Conservation (phyloP, 2,113 vertebrate genomes). For the Proterorhinus semilunaris region DNA sequence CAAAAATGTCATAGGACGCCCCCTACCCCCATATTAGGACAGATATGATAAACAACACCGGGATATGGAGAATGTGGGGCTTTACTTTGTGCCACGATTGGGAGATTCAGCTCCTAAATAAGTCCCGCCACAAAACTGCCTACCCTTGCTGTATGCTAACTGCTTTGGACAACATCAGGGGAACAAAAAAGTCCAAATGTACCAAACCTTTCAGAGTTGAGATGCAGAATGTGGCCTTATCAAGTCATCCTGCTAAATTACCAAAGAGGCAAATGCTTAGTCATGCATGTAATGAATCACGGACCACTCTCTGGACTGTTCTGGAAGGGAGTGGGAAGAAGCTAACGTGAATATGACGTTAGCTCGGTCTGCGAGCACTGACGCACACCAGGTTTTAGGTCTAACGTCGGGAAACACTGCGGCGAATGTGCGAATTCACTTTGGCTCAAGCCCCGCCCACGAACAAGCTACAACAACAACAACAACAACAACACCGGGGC, state of each 20-base stretch:
- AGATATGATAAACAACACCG: no score
- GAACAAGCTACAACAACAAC: not conserved
- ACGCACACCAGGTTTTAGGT: no score
- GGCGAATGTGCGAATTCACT: no score
- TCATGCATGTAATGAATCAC: not conserved
- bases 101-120: no score
- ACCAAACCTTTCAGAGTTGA: not conserved
- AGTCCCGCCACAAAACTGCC: no score
- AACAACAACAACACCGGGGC: slow-evolving; percentile 18
- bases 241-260: not conserved
- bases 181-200: not conserved
- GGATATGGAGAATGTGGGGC: no score
- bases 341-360: no score
- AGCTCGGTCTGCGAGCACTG: no score
- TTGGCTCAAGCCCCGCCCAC: not conserved
- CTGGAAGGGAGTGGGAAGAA: not conserved
- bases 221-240: not conserved
- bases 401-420: no score
- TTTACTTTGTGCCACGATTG: no score
- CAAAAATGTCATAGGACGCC: no score
- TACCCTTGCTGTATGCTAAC: not conserved
- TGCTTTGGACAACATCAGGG: not conserved
- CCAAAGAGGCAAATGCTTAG: not conserved
- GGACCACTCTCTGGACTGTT: not conserved
- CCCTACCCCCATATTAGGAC: no score